Base-by-base conservation (phyloP, 1,140 invertebrate genomes). In the Zelostemma sp. region DNA sequence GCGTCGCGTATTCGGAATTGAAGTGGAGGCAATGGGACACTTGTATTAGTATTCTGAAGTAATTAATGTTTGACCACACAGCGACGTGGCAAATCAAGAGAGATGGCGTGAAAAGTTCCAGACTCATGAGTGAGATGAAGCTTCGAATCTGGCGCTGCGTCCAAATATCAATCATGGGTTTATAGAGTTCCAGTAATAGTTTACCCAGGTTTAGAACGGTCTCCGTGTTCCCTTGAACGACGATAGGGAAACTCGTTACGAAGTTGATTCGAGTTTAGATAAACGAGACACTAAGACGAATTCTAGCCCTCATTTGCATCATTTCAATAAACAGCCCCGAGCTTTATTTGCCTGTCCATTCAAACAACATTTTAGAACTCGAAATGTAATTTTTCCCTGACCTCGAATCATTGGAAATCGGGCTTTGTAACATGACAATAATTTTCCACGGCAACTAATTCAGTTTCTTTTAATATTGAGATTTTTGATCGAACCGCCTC, bases 61-160 rank as follows among this genome's bases (percentile, higher is more conserved):
- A 48, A 48, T 48, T 48, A 48, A 31, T 48, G 46, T 48, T 48
- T 48, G 46, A 48, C 46, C 46, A 28, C 46, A 48, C 12, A 15
- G n/a, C 46, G 21, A 12, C 14, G 19, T 12, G 19, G 19, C 21
- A 48, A 48, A 31, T 25, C 25, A 14, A 14, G 2, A 43, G 19
- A 31, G 19, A 12, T 11, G 12, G 2, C 11, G 46, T 6, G 8
- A 14, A 31, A 31, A 15, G 21, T 14, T n/a, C 19, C 15, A 8
- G 21, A 4, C 1, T 19, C 21, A 15, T 6, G 21, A 31, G 41
- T 25, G 28, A 31, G 46, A 48, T 8, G 21, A 48, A 48, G 46
- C 46, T 19, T 48, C 19, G 28, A 48, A 48, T 48, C 21, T 14
- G 11, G 46, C 21, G 28, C 46, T 28, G 28, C 46, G 25, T 17